phyloP scores from a whole-genome alignment of 2,888 invertebrate species.

The Prostheceraeus crozeri region DNA sequence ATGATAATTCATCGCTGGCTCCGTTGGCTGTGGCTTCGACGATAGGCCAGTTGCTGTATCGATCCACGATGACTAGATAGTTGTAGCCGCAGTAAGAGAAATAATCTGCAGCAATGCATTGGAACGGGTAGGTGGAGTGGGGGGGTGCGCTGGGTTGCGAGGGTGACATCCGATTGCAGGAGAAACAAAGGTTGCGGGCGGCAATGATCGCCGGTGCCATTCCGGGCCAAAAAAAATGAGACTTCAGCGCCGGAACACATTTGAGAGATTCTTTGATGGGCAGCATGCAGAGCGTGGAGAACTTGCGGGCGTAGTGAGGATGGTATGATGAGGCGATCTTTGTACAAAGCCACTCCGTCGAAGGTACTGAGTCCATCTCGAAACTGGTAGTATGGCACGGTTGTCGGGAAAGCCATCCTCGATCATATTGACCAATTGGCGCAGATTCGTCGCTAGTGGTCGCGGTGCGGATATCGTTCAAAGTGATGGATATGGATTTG shows the following conservation, averaged over 20 bases:
- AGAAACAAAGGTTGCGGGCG: background rate
- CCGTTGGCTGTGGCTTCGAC: conserved; percentile 7
- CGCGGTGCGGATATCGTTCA: background rate
- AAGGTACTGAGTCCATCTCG: background rate
- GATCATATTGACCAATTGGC: conserved; percentile 3
- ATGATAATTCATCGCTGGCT: conserved; percentile 23
- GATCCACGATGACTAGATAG: conserved; percentile 26
- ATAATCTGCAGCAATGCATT: conserved; percentile 33
- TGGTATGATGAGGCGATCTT: conserved; percentile 1
- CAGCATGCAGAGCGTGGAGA: conserved; percentile 18
- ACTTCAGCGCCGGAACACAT: conserved; percentile 39
- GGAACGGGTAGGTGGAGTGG: conserved; percentile 30
- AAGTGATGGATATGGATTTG: conserved; percentile 26
- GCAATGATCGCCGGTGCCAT: conserved; percentile 1
- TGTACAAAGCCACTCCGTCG: conserved; percentile 18
- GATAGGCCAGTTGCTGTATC: conserved; percentile 27
- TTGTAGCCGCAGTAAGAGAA: conserved; percentile 12
- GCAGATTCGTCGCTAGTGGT: background rate
- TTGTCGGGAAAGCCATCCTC: conserved; percentile 6
- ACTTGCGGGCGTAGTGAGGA: background rate
- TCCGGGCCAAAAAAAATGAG: conserved; percentile 40
- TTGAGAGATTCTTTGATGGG: conserved; percentile 7
- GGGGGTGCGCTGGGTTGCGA: conserved; percentile 11
- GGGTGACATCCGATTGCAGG: conserved; percentile 4
- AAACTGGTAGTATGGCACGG: conserved; percentile 7